Evolutionary conservation across 2,888 invertebrate genomes (phyloP).

Genomic region (Diplazon laetatorius): DNA sequence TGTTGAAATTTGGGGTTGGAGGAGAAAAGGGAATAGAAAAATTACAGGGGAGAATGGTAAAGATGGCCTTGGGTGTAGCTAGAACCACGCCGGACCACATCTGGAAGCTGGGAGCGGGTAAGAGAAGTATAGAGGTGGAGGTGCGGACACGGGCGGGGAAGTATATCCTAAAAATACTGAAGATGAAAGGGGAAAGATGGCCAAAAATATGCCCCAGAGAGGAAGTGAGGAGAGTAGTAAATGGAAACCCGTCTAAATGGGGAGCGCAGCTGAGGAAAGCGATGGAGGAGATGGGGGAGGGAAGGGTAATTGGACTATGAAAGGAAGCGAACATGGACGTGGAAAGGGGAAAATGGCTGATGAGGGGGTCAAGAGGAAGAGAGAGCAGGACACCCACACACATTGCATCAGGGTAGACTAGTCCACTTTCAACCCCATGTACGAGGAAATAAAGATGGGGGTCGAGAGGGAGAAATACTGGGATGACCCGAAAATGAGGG

Average conservation of each 20-base stretch:
- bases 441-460: slow-evolving; percentile 14
- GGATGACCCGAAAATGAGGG: slow-evolving; percentile 5
- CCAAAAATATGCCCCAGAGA: slow-evolving; percentile 1
- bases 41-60: slow-evolving; percentile 22
- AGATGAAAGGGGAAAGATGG: not conserved
- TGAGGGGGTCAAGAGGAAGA: not conserved
- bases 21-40: slow-evolving; percentile 19
- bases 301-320: not conserved
- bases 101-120: slow-evolving; percentile 21
- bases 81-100: slow-evolving; percentile 30
- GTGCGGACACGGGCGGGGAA: not conserved
- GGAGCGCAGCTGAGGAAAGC: not conserved
- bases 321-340: not conserved
- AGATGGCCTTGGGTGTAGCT: slow-evolving; percentile 20
- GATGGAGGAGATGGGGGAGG: not conserved
- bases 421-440: slow-evolving; percentile 18
- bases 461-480: slow-evolving; percentile 28
- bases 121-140: not conserved
- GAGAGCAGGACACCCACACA: slow-evolving; percentile 12
- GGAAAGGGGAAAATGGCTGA: not conserved
- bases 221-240: not conserved
- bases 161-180: not conserved
- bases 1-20: slow-evolving; percentile 9
- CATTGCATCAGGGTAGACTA: slow-evolving; percentile 22
- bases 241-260: slow-evolving; percentile 1